Percentiles rank a stretch among this genome's conserved stretches.
phyloP scores from a whole-genome alignment of 2,888 invertebrate genomes.

The Sylvicola cinctus region DNA sequence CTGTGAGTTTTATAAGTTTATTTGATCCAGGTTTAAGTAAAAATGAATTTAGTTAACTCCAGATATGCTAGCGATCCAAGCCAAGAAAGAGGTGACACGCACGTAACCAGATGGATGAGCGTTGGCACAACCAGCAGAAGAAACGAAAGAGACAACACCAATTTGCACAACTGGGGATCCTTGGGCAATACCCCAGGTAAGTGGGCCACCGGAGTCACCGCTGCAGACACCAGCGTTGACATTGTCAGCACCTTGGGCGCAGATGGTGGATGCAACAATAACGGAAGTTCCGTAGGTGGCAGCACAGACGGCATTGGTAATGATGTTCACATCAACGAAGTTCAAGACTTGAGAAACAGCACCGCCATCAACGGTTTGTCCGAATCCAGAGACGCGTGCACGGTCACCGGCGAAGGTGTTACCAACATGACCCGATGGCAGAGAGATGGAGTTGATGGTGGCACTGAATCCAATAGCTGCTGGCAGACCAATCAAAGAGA shows the following conservation, averaged over 20 bases:
- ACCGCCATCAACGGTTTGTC: conserved; percentile 1
- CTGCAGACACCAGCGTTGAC: not conserved
- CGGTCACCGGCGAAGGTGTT: not conserved
- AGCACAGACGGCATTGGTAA: conserved; percentile 1
- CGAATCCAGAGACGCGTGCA: conserved; percentile 2
- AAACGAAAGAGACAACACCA: conserved; percentile 1
- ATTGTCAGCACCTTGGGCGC: not conserved
- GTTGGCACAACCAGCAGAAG: not conserved
- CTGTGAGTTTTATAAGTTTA: too few relatives aligned
- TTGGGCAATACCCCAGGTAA: not conserved
- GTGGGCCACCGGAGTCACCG: conserved; percentile 3
- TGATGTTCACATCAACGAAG: not conserved
- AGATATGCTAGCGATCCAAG: not conserved
- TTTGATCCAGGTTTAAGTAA: too few relatives aligned
- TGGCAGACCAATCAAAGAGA: not conserved
- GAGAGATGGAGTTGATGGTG: not conserved
- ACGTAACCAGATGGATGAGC: not conserved
- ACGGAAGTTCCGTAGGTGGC: not conserved
- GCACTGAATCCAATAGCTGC: not conserved
- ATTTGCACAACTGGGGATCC: conserved; percentile 2
- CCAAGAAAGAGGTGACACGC: not conserved
- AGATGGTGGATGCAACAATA: not conserved
- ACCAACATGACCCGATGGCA: not conserved
- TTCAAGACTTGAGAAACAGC: conserved; percentile 1
- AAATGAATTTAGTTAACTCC: too few relatives aligned